Percentiles rank a stretch among this genome's conserved stretches.
These are phyloP conservation scores for Cantharis flavilabris DNA, from an alignment of 2,888 invertebrate genomes.

Conservation along the genomic window DNA sequence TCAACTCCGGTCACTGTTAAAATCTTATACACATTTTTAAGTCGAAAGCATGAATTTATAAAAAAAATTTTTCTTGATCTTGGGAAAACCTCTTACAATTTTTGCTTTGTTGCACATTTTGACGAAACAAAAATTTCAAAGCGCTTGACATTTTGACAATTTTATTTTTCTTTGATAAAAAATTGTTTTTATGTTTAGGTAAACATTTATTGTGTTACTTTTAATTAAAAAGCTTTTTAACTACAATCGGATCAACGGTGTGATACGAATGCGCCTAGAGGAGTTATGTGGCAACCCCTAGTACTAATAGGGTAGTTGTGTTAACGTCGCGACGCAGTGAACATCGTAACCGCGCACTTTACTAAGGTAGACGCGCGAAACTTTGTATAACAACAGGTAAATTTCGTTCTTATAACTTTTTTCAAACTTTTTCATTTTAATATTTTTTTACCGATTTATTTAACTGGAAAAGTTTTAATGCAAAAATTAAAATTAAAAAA, in stretches of 20 bases:
- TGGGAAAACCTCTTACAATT: not conserved
- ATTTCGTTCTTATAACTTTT: slow-evolving; percentile 4
- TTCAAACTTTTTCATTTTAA: not conserved
- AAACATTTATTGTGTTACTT: not conserved
- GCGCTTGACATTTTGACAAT: not conserved
- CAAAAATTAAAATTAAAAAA: not conserved
- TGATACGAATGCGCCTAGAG: slow-evolving; percentile 27
- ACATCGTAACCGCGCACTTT: slow-evolving; percentile 24
- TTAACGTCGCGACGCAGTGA: slow-evolving; percentile 33
- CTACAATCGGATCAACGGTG: slow-evolving; percentile 11
- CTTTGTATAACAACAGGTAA: slow-evolving; percentile 25
- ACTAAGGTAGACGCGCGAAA: slow-evolving; percentile 15
- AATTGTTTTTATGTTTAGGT: not conserved
- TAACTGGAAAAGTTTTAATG: not conserved
- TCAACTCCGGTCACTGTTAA: not conserved
- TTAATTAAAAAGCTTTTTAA: slow-evolving; percentile 1
- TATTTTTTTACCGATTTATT: not conserved
- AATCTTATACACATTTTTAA: not conserved
- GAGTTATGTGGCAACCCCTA: slow-evolving; percentile 23
- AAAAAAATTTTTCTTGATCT: not conserved
- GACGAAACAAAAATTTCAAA: not conserved
- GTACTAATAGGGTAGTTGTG: slow-evolving; percentile 34
- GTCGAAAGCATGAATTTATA: not conserved
- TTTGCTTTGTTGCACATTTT: not conserved
- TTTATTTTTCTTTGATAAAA: not conserved